phyloP scores from a whole-genome alignment of 1,140 invertebrate species.

The Venustaconcha ellipsiformis region DNA sequence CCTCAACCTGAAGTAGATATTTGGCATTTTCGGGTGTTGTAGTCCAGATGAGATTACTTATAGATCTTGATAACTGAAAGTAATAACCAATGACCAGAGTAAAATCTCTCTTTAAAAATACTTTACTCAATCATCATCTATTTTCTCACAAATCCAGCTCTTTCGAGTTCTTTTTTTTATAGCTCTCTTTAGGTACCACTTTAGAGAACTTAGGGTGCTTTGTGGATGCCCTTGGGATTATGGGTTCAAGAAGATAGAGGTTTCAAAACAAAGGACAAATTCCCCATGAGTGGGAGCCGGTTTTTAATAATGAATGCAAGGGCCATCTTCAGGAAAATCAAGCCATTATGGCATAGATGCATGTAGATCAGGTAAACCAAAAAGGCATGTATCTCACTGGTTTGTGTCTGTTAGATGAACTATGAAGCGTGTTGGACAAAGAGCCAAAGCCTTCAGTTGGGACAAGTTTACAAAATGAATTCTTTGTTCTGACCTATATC shows the following conservation, averaged over 20 bases:
- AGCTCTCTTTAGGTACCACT: too few relatives aligned
- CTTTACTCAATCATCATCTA: neutral
- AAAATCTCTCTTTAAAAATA: slow-evolving; percentile 6
- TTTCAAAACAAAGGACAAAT: neutral
- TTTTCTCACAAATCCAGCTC: neutral
- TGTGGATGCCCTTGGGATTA: neutral
- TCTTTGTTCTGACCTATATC: too few relatives aligned
- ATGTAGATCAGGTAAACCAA: neutral
- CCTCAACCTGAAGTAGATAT: slow-evolving; percentile 76
- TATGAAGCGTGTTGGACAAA: too few relatives aligned
- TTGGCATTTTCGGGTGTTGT: slow-evolving; percentile 81
- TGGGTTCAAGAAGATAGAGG: neutral
- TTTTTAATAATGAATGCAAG: neutral
- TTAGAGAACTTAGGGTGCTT: neutral
- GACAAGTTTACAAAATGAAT: too few relatives aligned
- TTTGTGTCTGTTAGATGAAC: neutral
- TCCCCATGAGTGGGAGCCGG: neutral
- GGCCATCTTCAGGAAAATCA: too few relatives aligned
- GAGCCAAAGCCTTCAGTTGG: too few relatives aligned
- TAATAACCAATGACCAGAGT: too few relatives aligned
- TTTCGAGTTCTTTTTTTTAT: too few relatives aligned
- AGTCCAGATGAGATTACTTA: slow-evolving; percentile 94
- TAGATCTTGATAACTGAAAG: slow-evolving; percentile 76
- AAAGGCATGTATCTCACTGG: neutral
- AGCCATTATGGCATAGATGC: neutral